Base-by-base conservation (phyloP, 2,113 vertebrate species). In the Donacobius atricapilla region DNA sequence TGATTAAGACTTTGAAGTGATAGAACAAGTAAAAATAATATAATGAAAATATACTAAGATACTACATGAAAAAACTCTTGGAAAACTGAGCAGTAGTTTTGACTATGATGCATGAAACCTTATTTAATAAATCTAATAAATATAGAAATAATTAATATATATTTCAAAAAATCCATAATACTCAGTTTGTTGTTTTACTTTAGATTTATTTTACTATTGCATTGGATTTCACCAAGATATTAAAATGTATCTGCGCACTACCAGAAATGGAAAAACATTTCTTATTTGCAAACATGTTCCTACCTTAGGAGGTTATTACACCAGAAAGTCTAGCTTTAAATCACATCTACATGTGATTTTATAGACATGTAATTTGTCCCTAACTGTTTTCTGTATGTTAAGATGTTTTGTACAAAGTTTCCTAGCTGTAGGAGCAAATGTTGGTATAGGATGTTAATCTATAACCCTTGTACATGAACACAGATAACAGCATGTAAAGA, bases 391-490 rank as follows among this genome's bases (percentile, higher is more conserved):
- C 14, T 70, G 3, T 15, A 20, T 66, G 53, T 73, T 44, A 35
- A 78, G 40, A 33, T 37, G 7, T 22, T 66, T 77, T 70, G 22
- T 48, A 17, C 17, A 53, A 13, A 78, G 56, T 44, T 64, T 72
- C 30, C 30, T n/a, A 63, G 19, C 9, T n/a, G 5, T 77, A 30
- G 37, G 13, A 81, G 13, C 20, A 95, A 56, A 56, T 6, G 6
- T 66, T 44, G 25, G 8, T 48, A n/a, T 73, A 31, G 13, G 1
- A 9, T 75, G 16, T 68, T 92, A 20, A 58, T 64, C 18, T 94
- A 2, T 48, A 71, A 7, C 11, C 1, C 6, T 57, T 58, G 8
- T 51, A 13, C 3, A 1, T 23, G 33, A 77, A 7, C 9, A 13
- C 37, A 51, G 28, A 17, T 65, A 23, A 61, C 81, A 77, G 7